Conservation (phyloP, 2,113 vertebrate genomes). For the Argyrosomus japonicus region DNA sequence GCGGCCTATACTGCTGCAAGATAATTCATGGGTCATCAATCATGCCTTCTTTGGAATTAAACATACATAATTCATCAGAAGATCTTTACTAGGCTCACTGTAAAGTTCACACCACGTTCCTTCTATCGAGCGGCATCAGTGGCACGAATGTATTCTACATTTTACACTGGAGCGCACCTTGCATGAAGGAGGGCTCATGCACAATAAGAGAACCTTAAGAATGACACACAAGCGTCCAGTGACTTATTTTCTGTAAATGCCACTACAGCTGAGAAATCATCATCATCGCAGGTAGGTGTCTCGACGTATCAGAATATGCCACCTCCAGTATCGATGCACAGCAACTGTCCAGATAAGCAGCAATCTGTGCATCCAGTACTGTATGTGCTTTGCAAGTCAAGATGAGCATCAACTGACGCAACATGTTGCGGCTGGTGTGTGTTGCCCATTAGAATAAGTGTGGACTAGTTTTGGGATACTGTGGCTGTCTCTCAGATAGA, state of each 20-base stretch:
- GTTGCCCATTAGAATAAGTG: not conserved
- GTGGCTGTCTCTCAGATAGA: not conserved
- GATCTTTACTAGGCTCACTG: not conserved
- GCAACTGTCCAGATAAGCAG: not conserved
- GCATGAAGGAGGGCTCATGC: not conserved
- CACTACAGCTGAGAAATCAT: not conserved
- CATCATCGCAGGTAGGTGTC: not conserved
- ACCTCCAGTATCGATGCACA: not conserved
- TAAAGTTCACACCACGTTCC: not conserved
- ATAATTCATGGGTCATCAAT: no score
- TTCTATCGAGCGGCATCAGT: not conserved
- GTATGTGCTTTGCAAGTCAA: constrained; percentile 4
- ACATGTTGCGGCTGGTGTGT: not conserved
- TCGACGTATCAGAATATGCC: not conserved
- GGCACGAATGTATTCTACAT: not conserved
- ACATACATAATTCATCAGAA: not conserved
- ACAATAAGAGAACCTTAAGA: not conserved
- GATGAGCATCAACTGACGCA: not conserved
- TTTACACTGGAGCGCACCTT: not conserved
- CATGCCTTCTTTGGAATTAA: no score
- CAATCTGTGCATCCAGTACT: not conserved
- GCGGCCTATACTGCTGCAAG: no score
- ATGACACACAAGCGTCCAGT: not conserved
- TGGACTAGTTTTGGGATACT: no score
- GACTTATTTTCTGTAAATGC: not conserved